phyloP scores from a whole-genome alignment of 1,140 invertebrate species.

The Brachionus rubens region DNA sequence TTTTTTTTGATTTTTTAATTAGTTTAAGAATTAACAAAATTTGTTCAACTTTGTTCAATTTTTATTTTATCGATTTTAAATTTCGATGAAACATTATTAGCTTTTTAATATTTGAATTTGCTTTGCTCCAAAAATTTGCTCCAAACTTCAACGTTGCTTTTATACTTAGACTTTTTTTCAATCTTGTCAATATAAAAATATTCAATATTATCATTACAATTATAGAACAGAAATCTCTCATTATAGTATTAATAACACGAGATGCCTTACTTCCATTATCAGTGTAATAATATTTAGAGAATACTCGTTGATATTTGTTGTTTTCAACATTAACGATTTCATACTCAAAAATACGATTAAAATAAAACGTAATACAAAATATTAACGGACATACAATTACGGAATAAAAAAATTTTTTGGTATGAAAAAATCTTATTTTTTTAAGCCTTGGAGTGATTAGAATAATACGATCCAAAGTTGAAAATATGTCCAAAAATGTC shows the following conservation, averaged over 20 bases:
- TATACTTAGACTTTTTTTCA: background rate
- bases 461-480: background rate
- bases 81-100: too few species aligned
- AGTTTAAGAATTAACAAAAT: too few species aligned
- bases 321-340: background rate
- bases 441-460: background rate
- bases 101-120: too few species aligned
- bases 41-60: too few species aligned
- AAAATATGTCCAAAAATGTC: background rate
- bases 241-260: background rate
- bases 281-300: background rate
- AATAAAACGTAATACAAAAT: background rate
- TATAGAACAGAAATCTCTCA: background rate
- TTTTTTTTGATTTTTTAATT: too few species aligned
- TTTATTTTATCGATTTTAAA: too few species aligned
- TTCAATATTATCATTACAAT: background rate
- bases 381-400: background rate
- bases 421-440: background rate
- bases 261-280: background rate
- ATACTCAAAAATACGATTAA: constrained; percentile 1
- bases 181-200: background rate
- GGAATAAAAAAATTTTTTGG: background rate
- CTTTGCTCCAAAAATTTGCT: too few species aligned
- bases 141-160: too few species aligned
- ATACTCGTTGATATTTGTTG: background rate